These are phyloP conservation scores for Xiphophorus couchianus DNA, from an alignment of 2,113 vertebrate species.

Conservation along the genomic window DNA sequence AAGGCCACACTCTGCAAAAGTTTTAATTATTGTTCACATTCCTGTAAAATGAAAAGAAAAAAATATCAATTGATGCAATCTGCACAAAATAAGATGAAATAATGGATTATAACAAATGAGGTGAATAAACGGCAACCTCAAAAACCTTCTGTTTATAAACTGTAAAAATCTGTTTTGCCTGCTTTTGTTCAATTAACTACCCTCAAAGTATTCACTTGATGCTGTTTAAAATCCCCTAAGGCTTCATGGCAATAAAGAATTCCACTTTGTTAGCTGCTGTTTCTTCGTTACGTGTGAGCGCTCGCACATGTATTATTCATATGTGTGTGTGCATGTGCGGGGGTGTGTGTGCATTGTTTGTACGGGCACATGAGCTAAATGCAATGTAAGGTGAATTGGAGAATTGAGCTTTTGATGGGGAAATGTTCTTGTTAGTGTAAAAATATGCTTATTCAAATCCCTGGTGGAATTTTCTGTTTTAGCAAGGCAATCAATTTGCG, in stretches of 20 bases:
- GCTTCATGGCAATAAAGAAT: constrained; percentile 9
- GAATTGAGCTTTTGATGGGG: constrained; percentile 59
- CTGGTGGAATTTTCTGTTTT: constrained; percentile 59
- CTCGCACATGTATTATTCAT: constrained; percentile 23
- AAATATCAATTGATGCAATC: neutral
- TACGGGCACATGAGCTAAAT: constrained; percentile 37
- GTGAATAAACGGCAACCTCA: neutral
- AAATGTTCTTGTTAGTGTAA: constrained; percentile 74
- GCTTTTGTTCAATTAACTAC: constrained; percentile 14
- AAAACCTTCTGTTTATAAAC: constrained; percentile 4
- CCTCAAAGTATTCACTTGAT: constrained; percentile 16
- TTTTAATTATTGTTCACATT: neutral
- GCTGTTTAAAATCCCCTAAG: neutral
- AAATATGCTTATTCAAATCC: constrained; percentile 77
- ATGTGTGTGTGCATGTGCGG: neutral
- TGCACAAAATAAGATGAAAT: neutral
- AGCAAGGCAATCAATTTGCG: constrained; percentile 73
- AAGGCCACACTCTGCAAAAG: too few relatives aligned
- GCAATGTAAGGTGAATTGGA: constrained; percentile 69
- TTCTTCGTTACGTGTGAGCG: neutral
- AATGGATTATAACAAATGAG: neutral
- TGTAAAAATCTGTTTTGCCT: neutral
- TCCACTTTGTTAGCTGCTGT: constrained; percentile 10
- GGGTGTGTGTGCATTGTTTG: constrained; percentile 7
- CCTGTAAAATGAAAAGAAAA: neutral